phyloP scores from a whole-genome alignment of 2,797 vertebrate species.

The Cirrhinus molitorella region DNA sequence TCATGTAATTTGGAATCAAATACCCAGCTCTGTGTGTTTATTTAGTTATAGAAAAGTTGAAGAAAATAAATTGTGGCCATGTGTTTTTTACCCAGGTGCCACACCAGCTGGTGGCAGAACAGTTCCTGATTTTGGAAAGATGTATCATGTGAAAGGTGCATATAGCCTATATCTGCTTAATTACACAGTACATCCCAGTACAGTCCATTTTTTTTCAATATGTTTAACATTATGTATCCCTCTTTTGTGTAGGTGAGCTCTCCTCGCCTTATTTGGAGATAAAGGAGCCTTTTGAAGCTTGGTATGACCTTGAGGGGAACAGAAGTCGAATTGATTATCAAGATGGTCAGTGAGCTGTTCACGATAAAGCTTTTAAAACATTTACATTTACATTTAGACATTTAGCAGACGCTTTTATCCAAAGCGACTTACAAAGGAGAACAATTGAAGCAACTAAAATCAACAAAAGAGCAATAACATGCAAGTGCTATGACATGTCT shows the following conservation, averaged over 20 bases:
- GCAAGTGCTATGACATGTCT: no score
- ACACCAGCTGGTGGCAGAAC: slow-evolving; percentile 53
- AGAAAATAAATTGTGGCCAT: no score
- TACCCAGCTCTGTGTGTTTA: no score
- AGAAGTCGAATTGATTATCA: slow-evolving; percentile 83
- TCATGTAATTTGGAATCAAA: no score
- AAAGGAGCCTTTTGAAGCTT: slow-evolving; percentile 83
- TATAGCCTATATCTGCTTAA: not conserved
- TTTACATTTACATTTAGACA: no score
- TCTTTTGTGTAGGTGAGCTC: slow-evolving; percentile 75
- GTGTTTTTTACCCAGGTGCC: slow-evolving; percentile 61
- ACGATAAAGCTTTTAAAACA: no score
- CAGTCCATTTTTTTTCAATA: not conserved
- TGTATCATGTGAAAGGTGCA: slow-evolving; percentile 73
- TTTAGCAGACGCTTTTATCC: no score
- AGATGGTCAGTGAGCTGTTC: slow-evolving; percentile 67
- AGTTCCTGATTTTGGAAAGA: slow-evolving; percentile 70
- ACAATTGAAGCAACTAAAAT: no score
- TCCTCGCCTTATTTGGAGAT: slow-evolving; percentile 85
- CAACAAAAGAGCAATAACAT: no score
- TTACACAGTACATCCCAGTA: not conserved
- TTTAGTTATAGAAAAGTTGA: no score
- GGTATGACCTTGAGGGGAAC: slow-evolving; percentile 51
- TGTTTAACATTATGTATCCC: not conserved
- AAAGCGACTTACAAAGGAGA: no score